These are phyloP conservation scores for Pseudococcus viburni DNA, from an alignment of 2,888 invertebrate genomes.

Conservation along the genomic window DNA sequence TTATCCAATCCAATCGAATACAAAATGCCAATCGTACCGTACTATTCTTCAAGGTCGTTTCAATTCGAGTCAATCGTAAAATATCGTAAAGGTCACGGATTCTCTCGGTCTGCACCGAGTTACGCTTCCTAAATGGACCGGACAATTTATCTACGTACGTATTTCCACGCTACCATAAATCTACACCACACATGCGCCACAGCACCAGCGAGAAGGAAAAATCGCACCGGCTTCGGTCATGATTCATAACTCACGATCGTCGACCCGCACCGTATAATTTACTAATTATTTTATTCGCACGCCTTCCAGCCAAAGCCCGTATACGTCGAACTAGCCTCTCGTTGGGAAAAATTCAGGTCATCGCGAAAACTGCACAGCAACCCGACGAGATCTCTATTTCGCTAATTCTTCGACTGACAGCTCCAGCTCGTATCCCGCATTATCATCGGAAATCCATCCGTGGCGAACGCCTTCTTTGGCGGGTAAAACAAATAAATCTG, in stretches of 20 bases:
- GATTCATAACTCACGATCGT: conserved; percentile 45
- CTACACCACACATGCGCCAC: neutral
- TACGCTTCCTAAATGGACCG: conserved; percentile 3
- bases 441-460: neutral
- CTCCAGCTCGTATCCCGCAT: neutral
- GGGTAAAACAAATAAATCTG: conserved; percentile 42
- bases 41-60: neutral
- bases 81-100: neutral
- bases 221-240: neutral
- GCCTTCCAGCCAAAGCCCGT: conserved; percentile 24
- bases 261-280: conserved; percentile 43
- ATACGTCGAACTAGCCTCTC: neutral
- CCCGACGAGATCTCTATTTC: conserved; percentile 29
- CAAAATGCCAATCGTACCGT: neutral
- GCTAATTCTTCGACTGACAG: neutral
- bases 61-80: conserved; percentile 13
- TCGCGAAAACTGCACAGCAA: neutral
- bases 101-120: neutral
- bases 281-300: conserved; percentile 52
- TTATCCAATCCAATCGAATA: neutral
- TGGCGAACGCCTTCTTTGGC: conserved; percentile 4
- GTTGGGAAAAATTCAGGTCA: conserved; percentile 8
- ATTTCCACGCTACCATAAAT: conserved; percentile 32
- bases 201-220: neutral
- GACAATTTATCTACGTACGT: neutral